These are phyloP conservation scores for Protobothrops mucrosquamatus DNA, from an alignment of 2,113 vertebrate species.

Conservation along the genomic window DNA sequence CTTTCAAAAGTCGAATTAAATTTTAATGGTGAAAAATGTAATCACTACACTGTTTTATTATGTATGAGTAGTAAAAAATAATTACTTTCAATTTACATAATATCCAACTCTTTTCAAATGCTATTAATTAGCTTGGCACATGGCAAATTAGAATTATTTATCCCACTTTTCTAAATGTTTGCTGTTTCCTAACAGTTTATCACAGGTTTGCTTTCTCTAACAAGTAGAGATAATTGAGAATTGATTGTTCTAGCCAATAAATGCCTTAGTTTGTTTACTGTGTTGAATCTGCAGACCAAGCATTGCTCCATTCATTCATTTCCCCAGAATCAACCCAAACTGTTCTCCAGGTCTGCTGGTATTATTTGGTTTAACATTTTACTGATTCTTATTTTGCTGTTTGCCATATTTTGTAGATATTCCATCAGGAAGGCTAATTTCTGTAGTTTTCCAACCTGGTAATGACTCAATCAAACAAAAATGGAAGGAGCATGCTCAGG, in stretches of 20 bases:
- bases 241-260: conserved; percentile 10
- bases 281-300: not conserved
- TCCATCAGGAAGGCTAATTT: not conserved
- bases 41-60: conserved; percentile 50
- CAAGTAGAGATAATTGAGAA: conserved; percentile 11
- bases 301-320: not conserved
- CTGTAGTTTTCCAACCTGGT: not conserved
- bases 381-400: not conserved
- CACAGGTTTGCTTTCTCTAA: conserved; percentile 14
- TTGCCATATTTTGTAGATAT: not conserved
- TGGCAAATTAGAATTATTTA: conserved; percentile 45
- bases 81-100: conserved; percentile 53
- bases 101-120: conserved; percentile 22
- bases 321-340: not conserved
- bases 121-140: conserved; percentile 27
- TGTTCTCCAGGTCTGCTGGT: not conserved
- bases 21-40: conserved; percentile 56
- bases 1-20: conserved; percentile 57
- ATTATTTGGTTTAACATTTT: not conserved
- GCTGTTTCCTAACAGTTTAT: not conserved
- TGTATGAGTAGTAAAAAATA: conserved; percentile 46
- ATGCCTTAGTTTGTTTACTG: not conserved
- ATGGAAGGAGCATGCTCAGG: not conserved
- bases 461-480: not conserved
- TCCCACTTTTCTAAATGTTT: conserved; percentile 30